Percentiles rank a stretch among this genome's conserved stretches.
phyloP scores from a whole-genome alignment of 2,113 vertebrate genomes.

The Xiphorhynchus elegans region DNA sequence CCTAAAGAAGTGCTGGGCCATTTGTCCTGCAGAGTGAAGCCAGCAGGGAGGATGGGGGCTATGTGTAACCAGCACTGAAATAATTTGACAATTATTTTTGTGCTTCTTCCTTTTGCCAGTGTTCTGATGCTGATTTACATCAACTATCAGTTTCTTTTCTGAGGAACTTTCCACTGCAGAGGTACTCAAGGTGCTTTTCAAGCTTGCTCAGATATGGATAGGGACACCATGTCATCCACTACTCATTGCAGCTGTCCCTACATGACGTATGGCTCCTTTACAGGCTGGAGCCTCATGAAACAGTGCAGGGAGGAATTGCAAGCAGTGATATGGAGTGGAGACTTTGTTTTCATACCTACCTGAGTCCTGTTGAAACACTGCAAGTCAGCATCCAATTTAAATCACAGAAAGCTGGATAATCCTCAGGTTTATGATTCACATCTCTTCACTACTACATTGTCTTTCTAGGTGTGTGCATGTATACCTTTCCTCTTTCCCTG shows the following conservation, averaged over 20 bases:
- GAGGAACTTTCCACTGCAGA: not conserved
- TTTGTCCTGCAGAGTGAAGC: not conserved
- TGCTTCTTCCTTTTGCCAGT: not conserved
- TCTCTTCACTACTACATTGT: not conserved
- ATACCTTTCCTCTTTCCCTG: not conserved
- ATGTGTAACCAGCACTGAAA: not conserved
- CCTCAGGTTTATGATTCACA: not conserved
- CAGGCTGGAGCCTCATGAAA: not conserved
- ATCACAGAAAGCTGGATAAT: not conserved
- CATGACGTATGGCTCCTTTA: not conserved
- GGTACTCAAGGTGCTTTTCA: constrained; percentile 62
- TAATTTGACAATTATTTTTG: not conserved
- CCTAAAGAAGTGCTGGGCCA: not conserved
- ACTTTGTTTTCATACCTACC: not conserved
- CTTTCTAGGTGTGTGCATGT: not conserved
- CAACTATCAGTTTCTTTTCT: constrained; percentile 5
- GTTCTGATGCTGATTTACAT: constrained; percentile 30
- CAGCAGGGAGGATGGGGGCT: not conserved
- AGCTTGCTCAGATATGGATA: not conserved
- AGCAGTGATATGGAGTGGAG: fast-evolving
- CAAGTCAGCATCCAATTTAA: not conserved
- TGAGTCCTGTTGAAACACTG: not conserved
- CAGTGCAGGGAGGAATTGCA: not conserved
- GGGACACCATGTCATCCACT: not conserved
- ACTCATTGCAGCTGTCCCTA: not conserved